Conservation (phyloP, 2,888 invertebrate species). For the Podotricha telesiphe region DNA sequence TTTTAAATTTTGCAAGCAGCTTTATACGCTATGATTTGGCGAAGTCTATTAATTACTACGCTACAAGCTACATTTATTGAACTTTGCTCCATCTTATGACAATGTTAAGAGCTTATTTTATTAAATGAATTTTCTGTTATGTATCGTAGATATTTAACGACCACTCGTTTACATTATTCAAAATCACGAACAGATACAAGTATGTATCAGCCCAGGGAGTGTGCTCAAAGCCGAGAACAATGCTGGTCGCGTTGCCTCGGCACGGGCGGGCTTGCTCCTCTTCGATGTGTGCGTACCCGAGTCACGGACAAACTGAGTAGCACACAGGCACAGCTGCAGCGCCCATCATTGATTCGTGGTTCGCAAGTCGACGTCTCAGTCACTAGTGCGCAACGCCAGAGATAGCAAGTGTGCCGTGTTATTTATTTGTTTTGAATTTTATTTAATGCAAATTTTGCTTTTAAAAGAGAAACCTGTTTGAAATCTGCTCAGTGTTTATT, state of each 20-base stretch:
- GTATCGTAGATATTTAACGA: conserved; percentile 2
- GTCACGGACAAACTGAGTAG: conserved; percentile 53
- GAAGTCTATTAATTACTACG: not conserved
- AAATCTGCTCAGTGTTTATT: conserved; percentile 58
- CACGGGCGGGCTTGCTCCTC: conserved; percentile 46
- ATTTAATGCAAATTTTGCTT: conserved; percentile 55
- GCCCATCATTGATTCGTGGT: conserved; percentile 81
- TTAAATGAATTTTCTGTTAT: not conserved
- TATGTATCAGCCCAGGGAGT: conserved; percentile 49
- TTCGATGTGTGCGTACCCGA: conserved; percentile 55
- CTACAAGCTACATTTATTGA: not conserved
- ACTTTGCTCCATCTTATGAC: not conserved
- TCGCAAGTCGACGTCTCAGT: conserved; percentile 69
- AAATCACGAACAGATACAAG: conserved; percentile 59
- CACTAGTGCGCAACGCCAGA: conserved; percentile 80
- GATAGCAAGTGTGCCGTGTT: conserved; percentile 66
- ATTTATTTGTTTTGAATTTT: conserved; percentile 71
- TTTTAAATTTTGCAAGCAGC: not conserved
- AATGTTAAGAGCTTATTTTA: conserved; percentile 16
- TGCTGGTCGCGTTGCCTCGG: conserved; percentile 52
- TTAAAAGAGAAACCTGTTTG: conserved; percentile 69
- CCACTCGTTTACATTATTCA: conserved; percentile 57
- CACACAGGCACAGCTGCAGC: conserved; percentile 67
- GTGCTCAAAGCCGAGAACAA: conserved; percentile 55
- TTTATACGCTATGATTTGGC: not conserved